Conservation (phyloP, 2,888 invertebrate genomes). For the Halocaridina rubra region DNA sequence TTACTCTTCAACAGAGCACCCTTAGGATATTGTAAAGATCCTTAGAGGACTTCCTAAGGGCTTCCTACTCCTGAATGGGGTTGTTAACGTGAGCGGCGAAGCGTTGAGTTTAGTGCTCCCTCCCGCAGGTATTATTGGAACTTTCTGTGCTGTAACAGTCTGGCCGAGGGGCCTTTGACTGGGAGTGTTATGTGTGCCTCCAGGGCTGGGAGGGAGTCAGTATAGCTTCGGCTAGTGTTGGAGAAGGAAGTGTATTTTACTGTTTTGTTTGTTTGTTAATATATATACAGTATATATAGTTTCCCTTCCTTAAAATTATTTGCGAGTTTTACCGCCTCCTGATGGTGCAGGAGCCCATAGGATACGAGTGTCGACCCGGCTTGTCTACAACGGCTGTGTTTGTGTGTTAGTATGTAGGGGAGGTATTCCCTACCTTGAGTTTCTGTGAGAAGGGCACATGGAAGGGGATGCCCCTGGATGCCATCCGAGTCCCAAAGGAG, state of each 20-base stretch:
- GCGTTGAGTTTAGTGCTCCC: constrained; percentile 46
- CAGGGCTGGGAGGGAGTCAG: constrained; percentile 18
- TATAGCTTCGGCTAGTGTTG: constrained; percentile 42
- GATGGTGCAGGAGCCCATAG: too few species aligned
- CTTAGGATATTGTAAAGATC: too few species aligned
- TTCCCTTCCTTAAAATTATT: too few species aligned
- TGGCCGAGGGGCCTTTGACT: too few species aligned
- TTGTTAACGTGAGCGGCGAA: constrained; percentile 27
- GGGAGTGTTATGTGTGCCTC: constrained; percentile 22
- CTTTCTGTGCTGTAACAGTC: constrained; percentile 25
- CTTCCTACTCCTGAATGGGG: too few species aligned
- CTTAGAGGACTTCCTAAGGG: too few species aligned
- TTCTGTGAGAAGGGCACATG: constrained; percentile 1
- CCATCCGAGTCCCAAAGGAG: background rate
- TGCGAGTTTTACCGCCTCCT: too few species aligned
- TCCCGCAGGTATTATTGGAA: constrained; percentile 40
- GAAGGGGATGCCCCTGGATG: constrained; percentile 1
- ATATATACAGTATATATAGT: too few species aligned
- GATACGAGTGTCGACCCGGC: background rate
- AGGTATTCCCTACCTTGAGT: background rate
- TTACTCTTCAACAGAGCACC: too few species aligned
- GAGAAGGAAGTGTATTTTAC: constrained; percentile 32
- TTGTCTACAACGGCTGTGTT: background rate
- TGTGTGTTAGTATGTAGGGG: background rate
- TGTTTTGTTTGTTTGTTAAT: too few species aligned